A percentile compares a stretch with the other conserved stretches of the same genome.
These are phyloP conservation scores for Phrynocephalus vlangalii DNA, from an alignment of 2,797 vertebrate species.

Conservation along the genomic window DNA sequence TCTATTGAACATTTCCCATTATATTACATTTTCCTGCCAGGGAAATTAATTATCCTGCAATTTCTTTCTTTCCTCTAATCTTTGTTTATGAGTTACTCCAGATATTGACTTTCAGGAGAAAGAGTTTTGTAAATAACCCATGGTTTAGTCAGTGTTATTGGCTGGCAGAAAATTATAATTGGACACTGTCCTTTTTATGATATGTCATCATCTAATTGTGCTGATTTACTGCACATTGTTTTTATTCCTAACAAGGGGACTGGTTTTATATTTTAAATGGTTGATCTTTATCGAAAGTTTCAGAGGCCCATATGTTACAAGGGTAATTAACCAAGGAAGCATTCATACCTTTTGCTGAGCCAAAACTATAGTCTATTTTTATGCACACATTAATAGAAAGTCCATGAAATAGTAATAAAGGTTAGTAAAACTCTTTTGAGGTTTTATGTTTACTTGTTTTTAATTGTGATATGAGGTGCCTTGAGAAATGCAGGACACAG, in stretches of 20 bases:
- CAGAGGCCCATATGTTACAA: slow-evolving; percentile 49
- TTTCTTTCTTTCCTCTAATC: slow-evolving; percentile 53
- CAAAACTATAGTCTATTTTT: slow-evolving; percentile 22
- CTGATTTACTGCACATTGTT: slow-evolving; percentile 74
- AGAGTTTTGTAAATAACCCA: slow-evolving; percentile 64
- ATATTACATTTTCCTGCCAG: slow-evolving; percentile 56
- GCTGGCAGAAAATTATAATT: slow-evolving; percentile 62
- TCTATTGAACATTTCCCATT: slow-evolving; percentile 31
- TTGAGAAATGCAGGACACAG: too few species aligned
- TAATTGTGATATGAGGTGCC: too few species aligned
- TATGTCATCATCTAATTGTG: slow-evolving; percentile 69
- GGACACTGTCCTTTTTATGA: slow-evolving; percentile 68
- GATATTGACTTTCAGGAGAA: slow-evolving; percentile 54
- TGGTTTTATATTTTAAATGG: slow-evolving; percentile 60
- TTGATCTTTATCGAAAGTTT: slow-evolving; percentile 72
- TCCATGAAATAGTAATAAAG: slow-evolving; percentile 45
- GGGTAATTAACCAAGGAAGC: slow-evolving; percentile 34
- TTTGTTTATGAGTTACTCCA: slow-evolving; percentile 52
- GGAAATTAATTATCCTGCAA: slow-evolving; percentile 54
- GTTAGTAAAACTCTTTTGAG: slow-evolving; percentile 1
- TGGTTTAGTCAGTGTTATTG: slow-evolving; percentile 72
- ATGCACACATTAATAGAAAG: background rate
- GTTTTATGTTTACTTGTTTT: too few species aligned
- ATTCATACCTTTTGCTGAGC: background rate
- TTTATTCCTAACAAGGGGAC: slow-evolving; percentile 65